Base-by-base conservation (phyloP, 2,888 invertebrate species). In the Drosophila pegasa region DNA sequence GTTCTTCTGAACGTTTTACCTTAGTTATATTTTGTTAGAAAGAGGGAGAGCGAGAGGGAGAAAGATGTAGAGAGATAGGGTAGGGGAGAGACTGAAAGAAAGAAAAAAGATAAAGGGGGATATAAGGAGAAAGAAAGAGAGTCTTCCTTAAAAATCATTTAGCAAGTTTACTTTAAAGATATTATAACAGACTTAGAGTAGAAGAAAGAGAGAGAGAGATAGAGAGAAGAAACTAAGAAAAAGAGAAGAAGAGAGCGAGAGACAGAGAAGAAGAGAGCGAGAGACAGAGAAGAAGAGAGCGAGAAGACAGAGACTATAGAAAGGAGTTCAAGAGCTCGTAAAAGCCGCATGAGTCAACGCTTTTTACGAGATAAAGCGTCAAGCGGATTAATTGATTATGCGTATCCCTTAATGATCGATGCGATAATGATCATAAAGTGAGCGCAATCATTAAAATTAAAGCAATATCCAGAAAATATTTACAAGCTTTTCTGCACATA, bases 341-440 rank as follows among this genome's bases (percentile, higher is more conserved):
- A 35, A 16, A 22, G 35, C 50, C 22, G 35, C 50, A 37, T 52
- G 37, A 52, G 37, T 37, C 37, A 51, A 38, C 51, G 37, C 27
- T 52, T 50, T 50, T 35, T 35, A 22, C 9, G 12, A 16, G 16
- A 29, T 40, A n/a, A 18, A 29, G 33, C 16, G 47, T 38, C 35
- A 38, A 29, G 27, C 25, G 48, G 37, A 18, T 37, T 37, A 48
- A 58, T 48, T 48, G 48, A 38, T 48, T 58, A 48, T 37, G 57
- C 37, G 47, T 25, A 37, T 16, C 35, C 33, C 37, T n/a, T 29
- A 54, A 54, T 40, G 38, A 54, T 54, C 40, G 40, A 40, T 51
- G 27, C 27, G 37, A 16, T 12, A 51, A 37, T 16, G 18, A 51
- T 51, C 37, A 27, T 27, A 51, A 25, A 4, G 10, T 12, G 18